Evolutionary conservation across 2,888 invertebrate genomes (phyloP).

Genomic region (Limnephilus auricula): DNA sequence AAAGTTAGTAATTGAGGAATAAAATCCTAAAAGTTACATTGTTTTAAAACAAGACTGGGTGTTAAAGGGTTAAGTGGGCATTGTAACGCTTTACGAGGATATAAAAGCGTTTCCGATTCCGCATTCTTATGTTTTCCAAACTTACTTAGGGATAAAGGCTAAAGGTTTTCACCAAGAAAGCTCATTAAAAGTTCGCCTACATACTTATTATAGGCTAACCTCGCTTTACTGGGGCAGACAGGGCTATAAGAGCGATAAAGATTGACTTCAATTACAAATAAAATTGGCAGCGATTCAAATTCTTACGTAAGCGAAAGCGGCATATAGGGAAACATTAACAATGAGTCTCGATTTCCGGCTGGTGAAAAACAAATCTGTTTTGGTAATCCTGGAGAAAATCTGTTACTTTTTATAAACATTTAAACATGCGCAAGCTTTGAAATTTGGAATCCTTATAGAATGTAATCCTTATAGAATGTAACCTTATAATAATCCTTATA

Average conservation of each 20-base stretch:
- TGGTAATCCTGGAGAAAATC: background rate
- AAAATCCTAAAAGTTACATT: background rate
- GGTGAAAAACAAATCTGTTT: background rate
- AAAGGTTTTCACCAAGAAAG: conserved; percentile 23
- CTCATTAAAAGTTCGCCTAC: conserved; percentile 31
- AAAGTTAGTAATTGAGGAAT: background rate
- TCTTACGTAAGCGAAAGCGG: conserved; percentile 4
- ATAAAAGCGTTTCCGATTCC: background rate
- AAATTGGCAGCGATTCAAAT: conserved; percentile 16
- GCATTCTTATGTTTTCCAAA: conserved; percentile 13
- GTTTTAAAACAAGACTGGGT: background rate
- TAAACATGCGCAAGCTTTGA: background rate
- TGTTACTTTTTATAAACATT: background rate
- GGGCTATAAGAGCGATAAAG: conserved; percentile 4
- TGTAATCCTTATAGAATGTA: background rate
- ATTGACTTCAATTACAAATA: conserved; percentile 42
- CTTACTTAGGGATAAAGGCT: conserved; percentile 14
- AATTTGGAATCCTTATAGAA: background rate
- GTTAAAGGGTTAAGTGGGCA: background rate
- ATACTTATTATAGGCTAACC: conserved; percentile 26
- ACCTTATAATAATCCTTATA: too few relatives aligned
- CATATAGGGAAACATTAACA: conserved; percentile 11
- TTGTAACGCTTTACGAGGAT: background rate
- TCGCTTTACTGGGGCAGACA: background rate
- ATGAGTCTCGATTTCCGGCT: background rate